phyloP scores from a whole-genome alignment of 2,888 invertebrate species.

The Nemotelus nigrinus region DNA sequence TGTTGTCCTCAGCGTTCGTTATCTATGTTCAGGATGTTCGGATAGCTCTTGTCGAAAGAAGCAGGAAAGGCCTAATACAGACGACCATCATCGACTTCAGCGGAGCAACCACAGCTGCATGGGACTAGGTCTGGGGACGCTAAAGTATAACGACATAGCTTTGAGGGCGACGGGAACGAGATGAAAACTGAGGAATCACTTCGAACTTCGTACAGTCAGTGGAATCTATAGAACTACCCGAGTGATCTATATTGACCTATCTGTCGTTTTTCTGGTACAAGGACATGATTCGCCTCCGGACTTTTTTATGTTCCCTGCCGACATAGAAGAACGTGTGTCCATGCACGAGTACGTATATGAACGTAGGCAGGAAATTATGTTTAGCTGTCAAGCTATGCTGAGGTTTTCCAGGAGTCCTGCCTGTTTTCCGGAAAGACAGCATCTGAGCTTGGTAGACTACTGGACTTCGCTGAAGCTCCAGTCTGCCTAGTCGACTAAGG shows the following conservation, averaged over 20 bases:
- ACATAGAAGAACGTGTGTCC: not conserved
- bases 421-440: too few relatives aligned
- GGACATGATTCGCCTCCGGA: conserved; percentile 21
- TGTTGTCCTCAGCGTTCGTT: not conserved
- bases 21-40: not conserved
- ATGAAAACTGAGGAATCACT: not conserved
- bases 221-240: not conserved
- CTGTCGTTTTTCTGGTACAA: conserved; percentile 3
- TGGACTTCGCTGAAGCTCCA: too few relatives aligned
- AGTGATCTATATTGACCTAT: conserved; percentile 20
- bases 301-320: conserved; percentile 25
- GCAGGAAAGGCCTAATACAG: conserved; percentile 6
- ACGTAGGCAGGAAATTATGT: conserved; percentile 38
- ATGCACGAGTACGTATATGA: not conserved
- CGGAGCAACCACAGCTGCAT: not conserved
- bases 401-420: not conserved
- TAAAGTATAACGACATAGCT: conserved; percentile 6
- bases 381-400: conserved; percentile 28
- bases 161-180: not conserved
- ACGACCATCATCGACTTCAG: conserved; percentile 16
- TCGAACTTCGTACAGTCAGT: not conserved
- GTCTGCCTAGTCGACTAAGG: not conserved
- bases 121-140: not conserved
- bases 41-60: conserved; percentile 29
- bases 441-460: too few relatives aligned